These are phyloP conservation scores for Clarias macrocephalus DNA, from an alignment of 2,113 vertebrate species.

Conservation along the genomic window DNA sequence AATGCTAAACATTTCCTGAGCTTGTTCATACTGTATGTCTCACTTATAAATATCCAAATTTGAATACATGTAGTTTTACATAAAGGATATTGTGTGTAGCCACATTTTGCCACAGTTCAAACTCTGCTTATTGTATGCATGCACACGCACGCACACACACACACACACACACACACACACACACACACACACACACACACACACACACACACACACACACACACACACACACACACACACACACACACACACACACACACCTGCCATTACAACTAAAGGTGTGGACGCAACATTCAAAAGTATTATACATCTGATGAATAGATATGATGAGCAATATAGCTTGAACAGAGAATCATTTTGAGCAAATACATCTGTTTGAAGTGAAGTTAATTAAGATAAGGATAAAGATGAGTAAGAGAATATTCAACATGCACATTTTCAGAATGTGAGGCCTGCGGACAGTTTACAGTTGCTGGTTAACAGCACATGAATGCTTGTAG, in stretches of 20 bases:
- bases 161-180: no score
- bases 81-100: background rate
- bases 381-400: background rate
- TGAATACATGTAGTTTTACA: background rate
- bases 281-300: background rate
- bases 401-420: conserved; percentile 11
- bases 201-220: no score
- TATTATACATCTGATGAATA: background rate
- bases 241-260: background rate
- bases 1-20: conserved; percentile 15
- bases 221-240: background rate
- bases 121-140: background rate
- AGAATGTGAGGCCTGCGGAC: conserved; percentile 12
- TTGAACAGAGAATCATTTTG: background rate
- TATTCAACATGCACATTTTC: conserved; percentile 17
- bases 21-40: background rate
- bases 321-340: background rate
- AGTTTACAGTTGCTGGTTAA: background rate
- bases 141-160: background rate
- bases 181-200: no score
- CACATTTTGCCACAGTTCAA: background rate
- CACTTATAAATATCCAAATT: background rate
- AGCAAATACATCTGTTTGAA: background rate
- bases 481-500: conserved; percentile 15
- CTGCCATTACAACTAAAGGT: background rate